Base-by-base conservation (phyloP, 2,797 vertebrate genomes). In the Anguilla megastoma region DNA sequence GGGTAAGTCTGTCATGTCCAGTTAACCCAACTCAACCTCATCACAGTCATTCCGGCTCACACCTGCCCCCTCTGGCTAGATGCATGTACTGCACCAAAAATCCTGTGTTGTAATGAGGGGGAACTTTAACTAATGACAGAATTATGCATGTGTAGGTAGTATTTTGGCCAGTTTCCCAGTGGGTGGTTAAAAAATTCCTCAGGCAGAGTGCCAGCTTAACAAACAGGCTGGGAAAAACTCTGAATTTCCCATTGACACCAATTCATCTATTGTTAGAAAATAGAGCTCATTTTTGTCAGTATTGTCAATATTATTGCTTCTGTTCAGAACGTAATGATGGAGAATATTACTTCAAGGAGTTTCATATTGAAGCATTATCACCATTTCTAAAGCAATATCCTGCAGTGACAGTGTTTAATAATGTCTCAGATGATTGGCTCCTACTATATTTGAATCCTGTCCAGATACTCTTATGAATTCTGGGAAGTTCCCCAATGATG, bases 351-450 rank as follows among this genome's bases (percentile, higher is more conserved):
- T 80, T 80, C 0, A 24, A 80, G 71, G 71, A 36, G 71, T 76
- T 76, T 76, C 30, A 76, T 76, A 76, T 36, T 41, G 33, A 36
- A 14, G 71, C 71, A 76, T 76, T 76, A 76, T 76, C 71, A 76
- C 71, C 12, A 41, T 76, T 76, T 76, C 30, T 36, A 36, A 76
- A 76, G 71, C 71, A 76, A 76, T 76, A 76, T 76, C 71, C 71
- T 76, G 71, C 71, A 76, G 71, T n/a, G 45, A 82, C 48, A 82
- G 6, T 50, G 21, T n/a, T 82, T 45, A 50, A 50, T 82, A 82
- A 82, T 33, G 33, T 76, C 71, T 41, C 71, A 9, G 33, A n/a
- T 24, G 76, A 80, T 21, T 80, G 21, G 18, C n/a, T 80, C 41
- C 18, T 50, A 9, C 76, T 21, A 48, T 45, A 80, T 80, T 80